Conservation (phyloP, 2,113 vertebrate genomes). For the Burhinus bistriatus region DNA sequence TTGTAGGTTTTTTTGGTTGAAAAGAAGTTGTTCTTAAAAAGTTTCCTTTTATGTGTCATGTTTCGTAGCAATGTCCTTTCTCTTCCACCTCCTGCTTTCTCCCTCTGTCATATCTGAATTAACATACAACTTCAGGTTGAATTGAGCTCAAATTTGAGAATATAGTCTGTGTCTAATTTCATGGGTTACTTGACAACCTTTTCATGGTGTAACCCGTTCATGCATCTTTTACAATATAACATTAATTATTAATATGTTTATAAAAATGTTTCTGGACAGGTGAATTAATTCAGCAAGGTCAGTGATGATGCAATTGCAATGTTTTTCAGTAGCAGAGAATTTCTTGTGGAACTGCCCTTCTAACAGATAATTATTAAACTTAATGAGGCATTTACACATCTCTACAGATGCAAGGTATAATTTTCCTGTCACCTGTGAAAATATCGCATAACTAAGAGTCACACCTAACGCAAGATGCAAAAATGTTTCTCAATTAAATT, state of each 20-base stretch:
- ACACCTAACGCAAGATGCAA: not conserved
- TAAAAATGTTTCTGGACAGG: not conserved
- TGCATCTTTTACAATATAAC: not conserved
- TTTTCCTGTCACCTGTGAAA: conserved; percentile 33
- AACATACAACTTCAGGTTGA: not conserved
- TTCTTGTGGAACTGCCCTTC: not conserved
- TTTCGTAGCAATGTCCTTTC: not conserved
- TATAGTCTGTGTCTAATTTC: not conserved
- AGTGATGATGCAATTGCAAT: not conserved
- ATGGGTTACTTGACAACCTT: not conserved
- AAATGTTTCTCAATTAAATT: conserved; percentile 49
- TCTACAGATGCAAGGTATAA: conserved; percentile 31
- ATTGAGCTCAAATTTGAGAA: not conserved
- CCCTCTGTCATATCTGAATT: not conserved
- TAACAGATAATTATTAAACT: conserved; percentile 31
- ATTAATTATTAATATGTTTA: not conserved
- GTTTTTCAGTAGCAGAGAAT: not conserved
- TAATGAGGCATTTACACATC: conserved; percentile 44
- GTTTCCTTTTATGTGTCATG: not conserved
- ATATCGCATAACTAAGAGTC: not conserved
- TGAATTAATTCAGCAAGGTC: not conserved
- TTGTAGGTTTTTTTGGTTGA: not conserved
- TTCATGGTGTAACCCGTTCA: not conserved
- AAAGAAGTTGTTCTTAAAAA: not conserved
- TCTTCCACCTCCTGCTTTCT: not conserved